Base-by-base conservation (phyloP, 2,113 vertebrate genomes). In the Danio rerio region DNA sequence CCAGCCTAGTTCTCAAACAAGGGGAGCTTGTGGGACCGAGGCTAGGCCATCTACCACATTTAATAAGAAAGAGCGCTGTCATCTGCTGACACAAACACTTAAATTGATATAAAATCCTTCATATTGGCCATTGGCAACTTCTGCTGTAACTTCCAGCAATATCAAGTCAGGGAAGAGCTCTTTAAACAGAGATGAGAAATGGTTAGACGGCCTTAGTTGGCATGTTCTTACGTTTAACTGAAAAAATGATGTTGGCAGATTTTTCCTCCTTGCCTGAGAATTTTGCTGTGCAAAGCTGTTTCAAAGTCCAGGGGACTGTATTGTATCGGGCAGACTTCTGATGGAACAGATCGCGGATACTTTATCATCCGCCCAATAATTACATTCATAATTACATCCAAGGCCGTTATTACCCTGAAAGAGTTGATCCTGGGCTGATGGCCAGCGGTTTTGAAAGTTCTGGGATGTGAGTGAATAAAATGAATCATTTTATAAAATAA, bases 1-100 rank as follows among this genome's bases (percentile, higher is more conserved):
- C 89, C 69, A 47, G 18, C 80, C 88, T 88, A n/a, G 16, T 56
- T 78, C 21, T 31, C 42, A 31, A 77, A 56, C 40, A 47, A 50
- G 9, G 58, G 1, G 5, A 50, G 15, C 75, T 78, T 62, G 49
- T 50, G 12, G 20, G 43, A 50, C 16, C 65, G 70, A 65, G 84
- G 69, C 84, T 86, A 86, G 77, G 81, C 83, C 73, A 76, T 88
- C 88, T 89, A 90, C 87, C 85, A 88, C 89, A 81, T 85, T 73
- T 87, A 10, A 83, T 79, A 89, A 90, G 87, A 88, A 68, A 83
- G 69, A 84, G 81, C 20, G n/a, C 81, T 78, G 15, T 10, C 21
- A 83, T 90, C 88, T 85, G 86, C 86, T 62, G 68, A 88, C 58
- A 13, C 13, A 18, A 70, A 76, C 81, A 58, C 86, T 89, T 83